A percentile compares a stretch with the other conserved stretches of the same genome.
These are phyloP conservation scores for Cisticola juncidis DNA, from an alignment of 2,113 vertebrate genomes.

Conservation along the genomic window DNA sequence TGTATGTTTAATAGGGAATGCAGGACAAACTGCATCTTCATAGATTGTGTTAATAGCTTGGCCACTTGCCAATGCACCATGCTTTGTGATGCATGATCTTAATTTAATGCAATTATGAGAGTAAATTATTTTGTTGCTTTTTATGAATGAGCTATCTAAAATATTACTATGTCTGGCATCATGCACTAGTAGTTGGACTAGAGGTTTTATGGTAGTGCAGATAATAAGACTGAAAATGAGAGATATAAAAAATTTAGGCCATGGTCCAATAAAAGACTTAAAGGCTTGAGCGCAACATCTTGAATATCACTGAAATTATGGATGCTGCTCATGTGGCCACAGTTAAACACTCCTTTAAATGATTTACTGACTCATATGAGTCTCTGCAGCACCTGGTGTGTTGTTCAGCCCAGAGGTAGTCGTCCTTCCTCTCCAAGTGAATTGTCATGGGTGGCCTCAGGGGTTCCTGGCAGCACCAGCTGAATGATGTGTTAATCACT, in stretches of 20 bases:
- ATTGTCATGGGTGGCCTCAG: neutral
- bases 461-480: neutral
- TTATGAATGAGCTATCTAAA: neutral
- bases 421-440: neutral
- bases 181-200: neutral
- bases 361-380: accelerated
- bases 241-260: neutral
- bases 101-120: neutral
- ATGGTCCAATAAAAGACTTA: neutral
- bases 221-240: neutral
- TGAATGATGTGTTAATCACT: accelerated
- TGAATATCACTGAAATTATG: neutral
- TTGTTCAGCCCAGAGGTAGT: neutral
- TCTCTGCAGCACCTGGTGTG: neutral
- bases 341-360: neutral
- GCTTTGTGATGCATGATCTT: neutral
- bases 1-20: neutral
- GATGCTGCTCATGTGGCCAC: neutral
- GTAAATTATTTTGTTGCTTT: neutral
- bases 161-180: neutral
- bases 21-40: neutral
- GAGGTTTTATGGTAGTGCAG: neutral
- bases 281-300: neutral
- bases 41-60: neutral
- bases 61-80: neutral